Evolutionary conservation across 1,140 invertebrate genomes (phyloP), one percentile per base, ranked within the genome.

Genomic region (Antheraea mylitta): DNA sequence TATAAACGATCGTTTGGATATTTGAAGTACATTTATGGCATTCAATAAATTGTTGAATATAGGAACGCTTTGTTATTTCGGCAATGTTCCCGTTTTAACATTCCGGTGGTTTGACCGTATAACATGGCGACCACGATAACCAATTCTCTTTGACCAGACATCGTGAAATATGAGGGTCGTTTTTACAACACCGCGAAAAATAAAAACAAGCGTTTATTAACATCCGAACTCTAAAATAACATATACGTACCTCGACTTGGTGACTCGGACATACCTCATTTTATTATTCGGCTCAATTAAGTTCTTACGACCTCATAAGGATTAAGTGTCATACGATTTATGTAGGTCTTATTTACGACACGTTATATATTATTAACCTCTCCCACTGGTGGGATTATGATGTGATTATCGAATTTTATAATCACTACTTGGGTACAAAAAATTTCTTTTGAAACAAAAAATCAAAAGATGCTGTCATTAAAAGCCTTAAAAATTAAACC

Each of bases 131-230:
- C 72, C 77, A 69, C 77, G 75, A 80, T 79, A 72, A 72, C 68
- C 73, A 79, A 84, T 81, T 78, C 75, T 71, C 79, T 79, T 80
- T 72, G 80, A 83, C 75, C 80, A 77, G 74, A 81, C 75, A 72
- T 77, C 69, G 76, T 85, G 80, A 87, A 84, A 83, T 88, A 90
- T 85, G 82, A 86, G 77, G 85, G 85, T 88, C 78, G 76, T 60
- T 58, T 30, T 22, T 36, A n/a, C 59, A 75, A 64, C 66, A 37
- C 59, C 69, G 72, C 70, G 71, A 78, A 81, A 82, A 85, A 85
- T 73, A 86, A 83, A 86, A 85, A 82, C 82, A 84, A 85, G 71
- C 75, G 74, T 78, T 77, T 79, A 79, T 82, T 79, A 82, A 81
- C 68, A 73, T 76, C 69, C 74, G 69, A 79, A 74, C 42, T 72